Evolutionary conservation across 92 coral and sea anemone species (phyloP).

Genomic region (Chrysogorgia sp.): DNA sequence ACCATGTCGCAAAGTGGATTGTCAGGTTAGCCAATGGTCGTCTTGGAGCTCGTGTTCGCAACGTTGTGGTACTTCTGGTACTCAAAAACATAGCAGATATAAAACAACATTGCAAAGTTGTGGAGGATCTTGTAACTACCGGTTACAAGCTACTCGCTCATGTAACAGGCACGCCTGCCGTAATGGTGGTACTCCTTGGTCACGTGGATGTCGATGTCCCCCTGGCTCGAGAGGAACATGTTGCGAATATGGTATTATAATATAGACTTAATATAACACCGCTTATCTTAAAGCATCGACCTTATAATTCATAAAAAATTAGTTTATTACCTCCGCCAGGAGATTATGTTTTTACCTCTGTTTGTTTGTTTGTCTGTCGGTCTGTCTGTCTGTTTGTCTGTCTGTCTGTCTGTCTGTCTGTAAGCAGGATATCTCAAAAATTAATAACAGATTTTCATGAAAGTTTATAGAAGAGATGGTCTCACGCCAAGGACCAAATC

Average conservation of each 20-base stretch:
- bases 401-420: too few relatives aligned
- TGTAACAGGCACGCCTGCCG: slow-evolving; percentile 73
- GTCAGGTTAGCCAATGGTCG: slow-evolving; percentile 64
- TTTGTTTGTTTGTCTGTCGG: too few relatives aligned
- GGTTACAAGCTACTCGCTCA: slow-evolving; percentile 24
- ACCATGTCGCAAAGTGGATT: slow-evolving; percentile 51
- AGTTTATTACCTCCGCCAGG: too few relatives aligned
- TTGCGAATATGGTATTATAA: slow-evolving; percentile 81
- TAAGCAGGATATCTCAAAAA: too few relatives aligned
- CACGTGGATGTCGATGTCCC: slow-evolving; percentile 66
- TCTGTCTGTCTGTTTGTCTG: too few relatives aligned
- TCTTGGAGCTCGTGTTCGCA: slow-evolving; percentile 66
- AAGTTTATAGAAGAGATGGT: too few relatives aligned
- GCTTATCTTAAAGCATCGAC: too few relatives aligned
- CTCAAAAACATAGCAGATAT: slow-evolving; percentile 60
- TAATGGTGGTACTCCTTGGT: slow-evolving; percentile 71
- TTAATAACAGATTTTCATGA: too few relatives aligned
- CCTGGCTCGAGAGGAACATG: slow-evolving; percentile 78
- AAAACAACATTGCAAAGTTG: slow-evolving; percentile 46
- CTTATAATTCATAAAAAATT: too few relatives aligned
- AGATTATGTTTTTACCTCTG: too few relatives aligned
- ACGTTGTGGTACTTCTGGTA: slow-evolving; percentile 69
- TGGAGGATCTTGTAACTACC: slow-evolving; percentile 38
- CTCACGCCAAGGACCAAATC: too few relatives aligned
- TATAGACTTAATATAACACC: too few relatives aligned